phyloP scores from a whole-genome alignment of 2,888 invertebrate genomes.

The Boloria euphrosyne region DNA sequence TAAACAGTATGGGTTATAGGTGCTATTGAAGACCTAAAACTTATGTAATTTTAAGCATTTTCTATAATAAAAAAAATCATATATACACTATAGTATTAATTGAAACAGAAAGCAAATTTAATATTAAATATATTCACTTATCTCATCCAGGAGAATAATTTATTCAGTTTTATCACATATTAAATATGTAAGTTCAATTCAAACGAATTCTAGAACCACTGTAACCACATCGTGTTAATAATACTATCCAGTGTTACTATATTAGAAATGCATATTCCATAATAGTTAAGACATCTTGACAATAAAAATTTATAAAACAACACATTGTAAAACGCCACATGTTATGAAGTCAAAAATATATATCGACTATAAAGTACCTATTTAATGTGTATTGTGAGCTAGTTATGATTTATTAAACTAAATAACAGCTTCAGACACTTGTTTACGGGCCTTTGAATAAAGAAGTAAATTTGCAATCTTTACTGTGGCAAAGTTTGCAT shows the following conservation, averaged over 20 bases:
- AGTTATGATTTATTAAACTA: conserved; percentile 43
- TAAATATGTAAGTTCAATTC: conserved; percentile 31
- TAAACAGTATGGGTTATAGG: conserved; percentile 10
- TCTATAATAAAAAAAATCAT: conserved; percentile 11
- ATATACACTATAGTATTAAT: conserved; percentile 28
- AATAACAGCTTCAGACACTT: conserved; percentile 44
- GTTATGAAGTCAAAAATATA: conserved; percentile 56
- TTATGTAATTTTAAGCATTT: conserved; percentile 28
- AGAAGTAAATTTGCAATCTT: conserved; percentile 3
- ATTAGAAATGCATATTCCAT: conserved; percentile 41
- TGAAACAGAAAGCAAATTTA: conserved; percentile 28
- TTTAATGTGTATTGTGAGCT: conserved; percentile 23
- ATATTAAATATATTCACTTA: conserved; percentile 27
- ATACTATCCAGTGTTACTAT: conserved; percentile 37
- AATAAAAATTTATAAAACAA: conserved; percentile 16
- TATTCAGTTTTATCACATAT: conserved; percentile 39
- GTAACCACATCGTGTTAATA: conserved; percentile 33
- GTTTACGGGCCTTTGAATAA: neutral
- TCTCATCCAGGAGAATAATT: conserved; percentile 33
- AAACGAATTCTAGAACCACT: conserved; percentile 29
- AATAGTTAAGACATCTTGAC: conserved; percentile 42
- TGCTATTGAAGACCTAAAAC: conserved; percentile 16
- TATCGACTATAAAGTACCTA: conserved; percentile 51
- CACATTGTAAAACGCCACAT: conserved; percentile 24
- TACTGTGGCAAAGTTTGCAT: no score